Evolutionary conservation across 2,888 invertebrate species (phyloP).

Genomic region (Siphonodentalium dalli): DNA sequence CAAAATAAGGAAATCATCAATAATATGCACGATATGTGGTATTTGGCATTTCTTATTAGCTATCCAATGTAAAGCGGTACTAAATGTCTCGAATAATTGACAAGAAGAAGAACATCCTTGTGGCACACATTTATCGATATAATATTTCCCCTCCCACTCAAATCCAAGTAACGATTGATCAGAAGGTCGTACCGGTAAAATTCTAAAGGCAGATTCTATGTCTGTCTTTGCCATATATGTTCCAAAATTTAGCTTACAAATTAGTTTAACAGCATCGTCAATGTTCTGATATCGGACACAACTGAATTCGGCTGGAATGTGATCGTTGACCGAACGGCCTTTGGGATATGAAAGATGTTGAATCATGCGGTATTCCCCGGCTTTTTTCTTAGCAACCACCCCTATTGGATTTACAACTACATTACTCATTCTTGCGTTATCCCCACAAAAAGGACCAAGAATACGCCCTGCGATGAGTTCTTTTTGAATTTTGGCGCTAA

Average conservation of each 20-base stretch:
- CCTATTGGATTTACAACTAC: too few species aligned
- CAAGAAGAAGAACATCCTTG: neutral
- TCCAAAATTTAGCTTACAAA: neutral
- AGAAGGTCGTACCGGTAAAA: constrained; percentile 3
- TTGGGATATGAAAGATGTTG: neutral
- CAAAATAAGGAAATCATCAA: constrained; percentile 1
- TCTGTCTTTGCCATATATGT: constrained; percentile 5
- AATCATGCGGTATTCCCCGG: neutral
- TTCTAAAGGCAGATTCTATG: constrained; percentile 5
- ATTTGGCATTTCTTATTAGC: constrained; percentile 4
- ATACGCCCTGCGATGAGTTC: too few species aligned
- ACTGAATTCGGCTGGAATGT: neutral
- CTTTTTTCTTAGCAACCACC: too few species aligned
- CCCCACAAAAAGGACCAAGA: too few species aligned
- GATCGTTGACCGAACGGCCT: neutral
- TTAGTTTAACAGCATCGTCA: constrained; percentile 2
- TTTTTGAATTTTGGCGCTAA: too few species aligned
- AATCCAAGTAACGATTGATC: constrained; percentile 12
- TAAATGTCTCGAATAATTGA: constrained; percentile 7
- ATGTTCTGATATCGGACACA: constrained; percentile 5
- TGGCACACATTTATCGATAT: too few species aligned
- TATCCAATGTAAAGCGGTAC: constrained; percentile 7
- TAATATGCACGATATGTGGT: neutral
- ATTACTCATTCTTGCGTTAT: too few species aligned
- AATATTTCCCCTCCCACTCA: too few species aligned